phyloP scores from a whole-genome alignment of 2,113 vertebrate species.

The Engystomops pustulosus region DNA sequence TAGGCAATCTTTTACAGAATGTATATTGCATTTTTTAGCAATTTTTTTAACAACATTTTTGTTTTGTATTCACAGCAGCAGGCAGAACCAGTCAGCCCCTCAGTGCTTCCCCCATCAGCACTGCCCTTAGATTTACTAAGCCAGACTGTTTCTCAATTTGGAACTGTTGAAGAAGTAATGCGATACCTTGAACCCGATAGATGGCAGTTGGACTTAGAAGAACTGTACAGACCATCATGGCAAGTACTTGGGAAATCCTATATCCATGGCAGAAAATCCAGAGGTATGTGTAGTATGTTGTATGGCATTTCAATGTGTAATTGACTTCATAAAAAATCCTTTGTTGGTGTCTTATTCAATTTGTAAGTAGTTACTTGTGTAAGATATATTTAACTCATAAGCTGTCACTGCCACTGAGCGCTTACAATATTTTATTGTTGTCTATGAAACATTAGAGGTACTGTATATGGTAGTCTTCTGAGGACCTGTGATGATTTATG shows the following conservation, averaged over 20 bases:
- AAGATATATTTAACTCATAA: not conserved
- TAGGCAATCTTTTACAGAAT: no score
- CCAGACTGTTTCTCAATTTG: conserved; percentile 81
- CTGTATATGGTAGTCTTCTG: not conserved
- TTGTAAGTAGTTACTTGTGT: not conserved
- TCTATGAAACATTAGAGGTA: not conserved
- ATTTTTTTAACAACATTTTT: no score
- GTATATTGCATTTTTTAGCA: no score
- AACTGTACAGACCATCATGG: conserved; percentile 91
- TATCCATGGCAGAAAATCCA: conserved; percentile 88
- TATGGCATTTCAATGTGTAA: not conserved
- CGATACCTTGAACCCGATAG: conserved; percentile 93
- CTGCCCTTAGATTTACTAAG: conserved; percentile 85
- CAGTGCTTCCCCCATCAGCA: conserved; percentile 71
- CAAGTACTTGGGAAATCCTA: conserved; percentile 93
- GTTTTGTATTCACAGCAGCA: conserved; percentile 72
- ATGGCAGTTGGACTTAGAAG: conserved; percentile 95
- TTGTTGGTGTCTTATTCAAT: not conserved
- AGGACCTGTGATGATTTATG: not conserved
- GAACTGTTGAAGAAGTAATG: conserved; percentile 95
- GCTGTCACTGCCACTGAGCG: not conserved
- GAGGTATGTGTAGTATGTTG: conserved; percentile 76
- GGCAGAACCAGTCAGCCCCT: conserved; percentile 77
- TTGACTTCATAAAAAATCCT: not conserved
- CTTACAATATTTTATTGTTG: conserved; percentile 18